phyloP scores from a whole-genome alignment of 2,113 vertebrate species.

The Corythaeola cristata region DNA sequence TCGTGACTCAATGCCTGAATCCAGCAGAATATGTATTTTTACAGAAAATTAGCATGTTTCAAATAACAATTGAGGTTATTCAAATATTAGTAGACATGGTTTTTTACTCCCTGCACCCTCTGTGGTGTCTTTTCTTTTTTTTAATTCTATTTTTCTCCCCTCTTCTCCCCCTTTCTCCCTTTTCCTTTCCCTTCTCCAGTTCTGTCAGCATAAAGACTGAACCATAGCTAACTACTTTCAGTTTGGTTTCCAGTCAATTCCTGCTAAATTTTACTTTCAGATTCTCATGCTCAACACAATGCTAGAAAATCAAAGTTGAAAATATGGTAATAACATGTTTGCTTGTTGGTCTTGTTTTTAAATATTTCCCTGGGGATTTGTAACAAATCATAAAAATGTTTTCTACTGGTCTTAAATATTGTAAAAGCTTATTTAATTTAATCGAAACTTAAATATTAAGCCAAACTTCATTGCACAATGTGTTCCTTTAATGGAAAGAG shows the following conservation, averaged over 20 bases:
- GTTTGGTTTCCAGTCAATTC: neutral
- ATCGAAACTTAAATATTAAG: conserved; percentile 51
- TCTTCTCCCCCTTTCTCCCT: neutral
- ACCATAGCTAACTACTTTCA: neutral
- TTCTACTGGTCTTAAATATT: conserved; percentile 65
- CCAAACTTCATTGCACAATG: conserved; percentile 49
- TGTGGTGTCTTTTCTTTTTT: neutral
- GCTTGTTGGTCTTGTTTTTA: conserved; percentile 21
- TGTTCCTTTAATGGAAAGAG: conserved; percentile 46
- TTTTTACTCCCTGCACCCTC: neutral
- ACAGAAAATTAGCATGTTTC: neutral
- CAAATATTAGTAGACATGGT: neutral
- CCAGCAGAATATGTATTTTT: neutral
- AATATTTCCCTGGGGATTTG: conserved; percentile 31
- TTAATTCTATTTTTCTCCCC: neutral
- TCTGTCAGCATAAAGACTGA: neutral
- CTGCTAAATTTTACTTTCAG: conserved; percentile 16
- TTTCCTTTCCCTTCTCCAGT: neutral
- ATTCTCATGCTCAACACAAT: neutral
- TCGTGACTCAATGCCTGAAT: neutral
- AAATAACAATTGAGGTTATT: neutral
- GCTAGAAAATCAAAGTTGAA: neutral
- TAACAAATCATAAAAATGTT: conserved; percentile 46
- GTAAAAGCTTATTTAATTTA: conserved; percentile 58
- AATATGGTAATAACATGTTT: conserved; percentile 29